Conservation (phyloP, 2,888 invertebrate species). For the Brassicogethes aeneus region DNA sequence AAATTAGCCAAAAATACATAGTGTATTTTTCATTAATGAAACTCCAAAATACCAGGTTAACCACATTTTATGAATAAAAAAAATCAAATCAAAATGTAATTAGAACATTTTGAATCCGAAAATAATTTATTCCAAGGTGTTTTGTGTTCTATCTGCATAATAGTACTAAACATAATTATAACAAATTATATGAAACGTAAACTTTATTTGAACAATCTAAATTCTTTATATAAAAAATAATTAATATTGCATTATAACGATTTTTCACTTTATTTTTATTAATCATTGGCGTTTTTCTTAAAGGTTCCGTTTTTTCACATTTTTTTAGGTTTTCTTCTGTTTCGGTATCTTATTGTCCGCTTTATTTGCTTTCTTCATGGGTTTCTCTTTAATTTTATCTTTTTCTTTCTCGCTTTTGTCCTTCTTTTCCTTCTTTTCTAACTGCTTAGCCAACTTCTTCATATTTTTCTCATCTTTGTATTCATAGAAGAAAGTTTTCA, state of each 20-base stretch:
- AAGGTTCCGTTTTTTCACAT: too few relatives aligned
- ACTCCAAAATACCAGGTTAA: neutral
- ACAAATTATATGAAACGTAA: neutral
- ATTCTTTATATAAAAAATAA: neutral
- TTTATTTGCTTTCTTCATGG: too few relatives aligned
- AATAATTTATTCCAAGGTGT: neutral
- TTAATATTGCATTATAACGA: neutral
- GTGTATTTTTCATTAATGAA: neutral
- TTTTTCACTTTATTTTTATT: neutral
- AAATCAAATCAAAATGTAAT: neutral
- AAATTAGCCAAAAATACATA: neutral
- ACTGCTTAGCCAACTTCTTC: too few relatives aligned
- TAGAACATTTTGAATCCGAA: neutral
- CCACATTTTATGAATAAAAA: neutral
- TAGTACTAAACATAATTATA: neutral
- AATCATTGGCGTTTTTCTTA: too few relatives aligned
- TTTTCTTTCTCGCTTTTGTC: too few relatives aligned
- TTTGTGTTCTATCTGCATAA: neutral
- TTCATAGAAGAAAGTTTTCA: too few relatives aligned
- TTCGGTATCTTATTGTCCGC: too few relatives aligned
- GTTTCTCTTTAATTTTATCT: too few relatives aligned
- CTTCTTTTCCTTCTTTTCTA: too few relatives aligned
- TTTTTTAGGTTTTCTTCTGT: too few relatives aligned
- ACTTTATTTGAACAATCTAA: neutral
- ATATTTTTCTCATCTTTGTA: too few relatives aligned